Evolutionary conservation across 1,140 invertebrate genomes (phyloP), one percentile per base, ranked within the genome.

Genomic region (Brachionus asplanchnoidis): DNA sequence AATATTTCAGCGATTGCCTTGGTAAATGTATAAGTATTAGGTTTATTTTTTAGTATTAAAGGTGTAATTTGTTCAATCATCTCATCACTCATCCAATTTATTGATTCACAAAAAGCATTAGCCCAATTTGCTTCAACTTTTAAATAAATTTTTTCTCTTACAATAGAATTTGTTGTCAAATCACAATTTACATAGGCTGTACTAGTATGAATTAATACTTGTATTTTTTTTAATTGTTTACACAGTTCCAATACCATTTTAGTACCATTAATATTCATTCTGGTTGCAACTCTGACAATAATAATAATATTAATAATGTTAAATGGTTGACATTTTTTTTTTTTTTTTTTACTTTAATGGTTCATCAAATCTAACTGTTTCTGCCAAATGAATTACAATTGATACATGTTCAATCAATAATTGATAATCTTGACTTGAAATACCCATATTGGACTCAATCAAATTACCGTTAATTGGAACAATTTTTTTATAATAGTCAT

Each of bases 341-440:
- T n/a, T n/a, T n/a, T n/a, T n/a, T n/a, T n/a, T n/a, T n/a, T n/a
- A 90, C 91, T 96, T 96, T 85, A 99, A 92, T 85, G 95, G 95
- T 91, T 99, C 97, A 89, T 99, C 97, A 90, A 99, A 99, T 89
- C 97, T 95, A 60, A 98, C 94, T n/a, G 97, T 99, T 26, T 97
- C 97, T 11, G 97, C 97, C 79, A 95, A 97, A 90, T 99, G 97
- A 91, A 99, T 98, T 12, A 99, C 96, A 85, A 99, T 91, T 73
- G 94, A 94, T 73, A 98, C 94, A 86, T 93, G 92, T 2, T 93
- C 91, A 83, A 91, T 91, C 8, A 97, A 89, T 17, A 91, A 88
- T 65, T 92, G 90, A 86, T 94, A 92, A 91, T 98, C 95, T 20
- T 92, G 90, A 5, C 92, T 88, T 86, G 93, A 94, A 86, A 99